phyloP scores from a whole-genome alignment of 2,888 invertebrate species.

The Dioctria linearis region DNA sequence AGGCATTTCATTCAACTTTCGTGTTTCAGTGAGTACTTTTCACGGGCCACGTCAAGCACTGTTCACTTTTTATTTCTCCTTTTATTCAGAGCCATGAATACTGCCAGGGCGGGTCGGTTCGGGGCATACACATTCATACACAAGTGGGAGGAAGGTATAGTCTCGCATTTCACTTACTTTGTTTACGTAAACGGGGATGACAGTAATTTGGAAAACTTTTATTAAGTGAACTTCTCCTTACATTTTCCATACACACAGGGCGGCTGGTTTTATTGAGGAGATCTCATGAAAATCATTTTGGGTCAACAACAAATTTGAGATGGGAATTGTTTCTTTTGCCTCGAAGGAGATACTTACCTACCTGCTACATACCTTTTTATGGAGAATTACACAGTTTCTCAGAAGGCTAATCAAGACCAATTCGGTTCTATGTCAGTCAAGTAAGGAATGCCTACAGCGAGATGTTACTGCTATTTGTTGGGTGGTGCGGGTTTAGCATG shows the following conservation, averaged over 20 bases:
- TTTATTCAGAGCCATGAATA: not conserved
- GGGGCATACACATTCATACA: not conserved
- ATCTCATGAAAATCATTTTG: not conserved
- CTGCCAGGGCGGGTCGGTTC: not conserved
- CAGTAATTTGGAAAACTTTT: conserved; percentile 9
- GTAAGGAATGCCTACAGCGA: not conserved
- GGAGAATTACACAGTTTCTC: not conserved
- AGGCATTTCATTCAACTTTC: not conserved
- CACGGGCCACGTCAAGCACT: conserved; percentile 4
- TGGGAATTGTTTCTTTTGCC: not conserved
- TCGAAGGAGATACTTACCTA: not conserved
- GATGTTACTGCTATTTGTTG: not conserved
- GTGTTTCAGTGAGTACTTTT: not conserved
- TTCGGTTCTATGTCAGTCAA: not conserved
- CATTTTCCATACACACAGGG: not conserved
- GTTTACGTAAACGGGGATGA: conserved; percentile 2
- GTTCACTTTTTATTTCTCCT: not conserved
- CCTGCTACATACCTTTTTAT: not conserved
- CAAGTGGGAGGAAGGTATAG: not conserved
- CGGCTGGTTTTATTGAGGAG: not conserved
- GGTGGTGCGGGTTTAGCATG: not conserved
- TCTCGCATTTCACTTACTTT: conserved; percentile 10
- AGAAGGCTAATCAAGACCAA: not conserved
- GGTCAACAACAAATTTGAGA: not conserved
- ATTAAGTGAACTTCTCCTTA: not conserved